A percentile compares a stretch with the other conserved stretches of the same genome.
These are phyloP conservation scores for Enteromius anoplus DNA, from an alignment of 2,797 vertebrate genomes.

Conservation along the genomic window DNA sequence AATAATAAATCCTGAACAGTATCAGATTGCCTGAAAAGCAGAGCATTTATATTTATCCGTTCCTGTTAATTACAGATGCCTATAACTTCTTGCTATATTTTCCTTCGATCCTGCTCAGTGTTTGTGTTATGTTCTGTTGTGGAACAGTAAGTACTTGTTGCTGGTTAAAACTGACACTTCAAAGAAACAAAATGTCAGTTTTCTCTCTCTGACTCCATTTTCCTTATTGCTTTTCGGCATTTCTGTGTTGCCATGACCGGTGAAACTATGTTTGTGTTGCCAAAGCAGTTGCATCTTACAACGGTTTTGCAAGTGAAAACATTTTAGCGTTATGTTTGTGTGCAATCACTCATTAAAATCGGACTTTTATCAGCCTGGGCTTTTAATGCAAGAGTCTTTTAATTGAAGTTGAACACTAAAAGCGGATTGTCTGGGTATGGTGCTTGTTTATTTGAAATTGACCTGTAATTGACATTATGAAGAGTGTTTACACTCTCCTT, in stretches of 20 bases:
- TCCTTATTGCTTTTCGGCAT: background rate
- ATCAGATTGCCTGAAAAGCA: background rate
- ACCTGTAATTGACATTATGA: slow-evolving; percentile 19
- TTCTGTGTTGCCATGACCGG: background rate
- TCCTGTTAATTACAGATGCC: background rate
- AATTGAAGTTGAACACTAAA: background rate
- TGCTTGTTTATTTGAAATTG: background rate
- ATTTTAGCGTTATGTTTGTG: background rate
- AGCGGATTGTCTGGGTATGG: background rate
- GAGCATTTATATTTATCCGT: background rate
- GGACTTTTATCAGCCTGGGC: background rate
- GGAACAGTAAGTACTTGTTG: background rate
- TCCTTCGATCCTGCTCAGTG: background rate
- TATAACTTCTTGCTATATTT: background rate
- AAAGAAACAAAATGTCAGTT: background rate
- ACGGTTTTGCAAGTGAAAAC: background rate
- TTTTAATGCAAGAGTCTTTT: background rate
- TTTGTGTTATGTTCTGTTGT: background rate
- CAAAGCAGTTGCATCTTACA: background rate
- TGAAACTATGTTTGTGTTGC: background rate
- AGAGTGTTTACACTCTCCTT: slow-evolving; percentile 1
- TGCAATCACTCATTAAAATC: background rate
- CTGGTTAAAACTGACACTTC: background rate
- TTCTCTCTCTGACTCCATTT: background rate
- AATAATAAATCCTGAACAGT: background rate